Conservation (phyloP, 2,888 invertebrate genomes). For the Coecobrya sp. region DNA sequence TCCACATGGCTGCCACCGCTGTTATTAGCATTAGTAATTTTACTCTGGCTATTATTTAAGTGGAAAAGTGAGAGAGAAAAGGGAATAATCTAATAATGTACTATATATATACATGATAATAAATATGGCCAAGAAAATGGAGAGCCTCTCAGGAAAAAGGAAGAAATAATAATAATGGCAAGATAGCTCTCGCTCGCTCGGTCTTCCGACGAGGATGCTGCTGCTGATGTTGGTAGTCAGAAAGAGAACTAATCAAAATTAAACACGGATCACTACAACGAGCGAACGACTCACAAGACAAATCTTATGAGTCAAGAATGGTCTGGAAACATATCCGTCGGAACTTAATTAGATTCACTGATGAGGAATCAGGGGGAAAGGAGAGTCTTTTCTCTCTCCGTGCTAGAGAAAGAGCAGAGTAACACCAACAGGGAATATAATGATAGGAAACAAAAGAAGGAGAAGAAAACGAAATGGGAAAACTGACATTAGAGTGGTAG, state of each 20-base stretch:
- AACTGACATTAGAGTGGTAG: neutral
- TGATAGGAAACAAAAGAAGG: constrained; percentile 1
- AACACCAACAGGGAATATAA: constrained; percentile 56
- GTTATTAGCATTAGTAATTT: too few species aligned
- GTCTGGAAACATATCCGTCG: constrained; percentile 78
- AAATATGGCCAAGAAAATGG: neutral
- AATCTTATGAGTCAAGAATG: constrained; percentile 79
- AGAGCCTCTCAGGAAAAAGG: neutral
- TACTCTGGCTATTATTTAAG: neutral
- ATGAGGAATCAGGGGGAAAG: constrained; percentile 78
- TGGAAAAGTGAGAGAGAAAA: constrained; percentile 7
- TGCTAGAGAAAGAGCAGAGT: neutral
- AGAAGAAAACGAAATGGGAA: neutral
- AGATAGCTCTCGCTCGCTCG: neutral
- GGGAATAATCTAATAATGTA: neutral
- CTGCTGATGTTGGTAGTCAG: neutral
- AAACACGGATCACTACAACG: constrained; percentile 80
- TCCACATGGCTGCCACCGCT: too few species aligned
- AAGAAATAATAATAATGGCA: neutral
- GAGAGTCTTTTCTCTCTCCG: constrained; percentile 7
- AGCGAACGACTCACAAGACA: constrained; percentile 76
- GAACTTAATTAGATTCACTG: constrained; percentile 82
- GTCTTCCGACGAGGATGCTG: neutral
- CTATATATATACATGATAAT: too few species aligned
- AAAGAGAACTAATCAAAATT: constrained; percentile 79